Conservation (phyloP, 2,113 vertebrate genomes). For the Coptodon bakossiorum region DNA sequence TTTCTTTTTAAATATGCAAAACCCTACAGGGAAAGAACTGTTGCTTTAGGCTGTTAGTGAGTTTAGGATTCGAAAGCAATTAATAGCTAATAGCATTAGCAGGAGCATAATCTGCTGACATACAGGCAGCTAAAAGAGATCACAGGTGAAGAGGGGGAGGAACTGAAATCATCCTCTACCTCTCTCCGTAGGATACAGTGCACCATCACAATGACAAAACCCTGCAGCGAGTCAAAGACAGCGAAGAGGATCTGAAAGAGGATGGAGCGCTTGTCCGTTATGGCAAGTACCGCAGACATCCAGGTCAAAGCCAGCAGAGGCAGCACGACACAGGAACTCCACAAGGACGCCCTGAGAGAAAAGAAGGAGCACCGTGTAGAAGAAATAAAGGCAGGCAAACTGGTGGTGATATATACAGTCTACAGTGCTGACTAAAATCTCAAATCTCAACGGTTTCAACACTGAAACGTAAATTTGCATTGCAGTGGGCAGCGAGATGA, state of each 20-base stretch:
- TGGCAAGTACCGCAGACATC: conserved; percentile 99
- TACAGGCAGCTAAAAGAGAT: neutral
- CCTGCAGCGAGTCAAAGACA: conserved; percentile 98
- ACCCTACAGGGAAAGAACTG: neutral
- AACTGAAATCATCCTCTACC: conserved; percentile 61
- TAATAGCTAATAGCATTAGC: neutral
- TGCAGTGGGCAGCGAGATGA: conserved; percentile 7
- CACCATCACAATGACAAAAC: conserved; percentile 99
- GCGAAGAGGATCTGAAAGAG: conserved; percentile 99
- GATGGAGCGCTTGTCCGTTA: conserved; percentile 99
- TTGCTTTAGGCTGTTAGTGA: neutral
- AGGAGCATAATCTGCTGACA: neutral
- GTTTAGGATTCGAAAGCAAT: neutral
- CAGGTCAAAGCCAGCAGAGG: conserved; percentile 96
- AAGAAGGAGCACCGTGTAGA: neutral
- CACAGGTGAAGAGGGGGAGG: neutral
- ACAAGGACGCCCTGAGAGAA: conserved; percentile 89
- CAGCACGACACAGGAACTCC: conserved; percentile 97
- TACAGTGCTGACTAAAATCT: neutral
- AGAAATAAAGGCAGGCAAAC: neutral
- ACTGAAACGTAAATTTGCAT: conserved; percentile 4
- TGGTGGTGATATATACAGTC: neutral
- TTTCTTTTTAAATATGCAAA: neutral
- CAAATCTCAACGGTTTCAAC: neutral
- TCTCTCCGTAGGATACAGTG: conserved; percentile 97